These are phyloP conservation scores for Thunnus albacares DNA, from an alignment of 2,797 vertebrate genomes.

Conservation along the genomic window DNA sequence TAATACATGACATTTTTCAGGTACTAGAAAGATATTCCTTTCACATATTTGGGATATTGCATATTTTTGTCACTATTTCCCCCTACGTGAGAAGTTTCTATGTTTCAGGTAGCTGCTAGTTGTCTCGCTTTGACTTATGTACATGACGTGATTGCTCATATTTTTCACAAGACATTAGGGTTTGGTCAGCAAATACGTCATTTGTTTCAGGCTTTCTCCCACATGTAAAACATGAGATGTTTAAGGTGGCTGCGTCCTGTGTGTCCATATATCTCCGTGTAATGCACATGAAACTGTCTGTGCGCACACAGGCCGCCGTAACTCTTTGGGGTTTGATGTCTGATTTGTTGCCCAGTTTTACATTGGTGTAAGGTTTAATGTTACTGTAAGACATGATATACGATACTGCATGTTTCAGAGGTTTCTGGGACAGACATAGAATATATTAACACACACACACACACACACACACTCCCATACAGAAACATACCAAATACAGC, in stretches of 20 bases:
- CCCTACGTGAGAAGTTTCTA: slow-evolving; percentile 29
- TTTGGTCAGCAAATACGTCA: slow-evolving; percentile 68
- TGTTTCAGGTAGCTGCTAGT: slow-evolving; percentile 68
- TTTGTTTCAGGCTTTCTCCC: slow-evolving; percentile 65
- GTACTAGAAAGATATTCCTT: slow-evolving; percentile 10
- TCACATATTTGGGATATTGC: slow-evolving; percentile 31
- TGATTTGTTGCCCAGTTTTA: slow-evolving; percentile 73
- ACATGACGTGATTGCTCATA: slow-evolving; percentile 51
- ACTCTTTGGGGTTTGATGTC: slow-evolving; percentile 72
- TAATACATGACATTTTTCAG: slow-evolving; percentile 30
- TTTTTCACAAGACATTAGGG: slow-evolving; percentile 66
- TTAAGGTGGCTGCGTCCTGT: slow-evolving; percentile 55
- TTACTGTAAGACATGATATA: slow-evolving; percentile 76
- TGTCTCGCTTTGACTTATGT: slow-evolving; percentile 53
- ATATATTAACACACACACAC: slow-evolving; percentile 55
- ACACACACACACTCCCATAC: slow-evolving; percentile 48
- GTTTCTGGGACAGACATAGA: slow-evolving; percentile 56
- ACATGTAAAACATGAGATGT: slow-evolving; percentile 69
- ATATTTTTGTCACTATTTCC: slow-evolving; percentile 17
- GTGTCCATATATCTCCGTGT: slow-evolving; percentile 71
- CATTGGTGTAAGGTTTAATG: slow-evolving; percentile 70
- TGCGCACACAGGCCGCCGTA: slow-evolving; percentile 47
- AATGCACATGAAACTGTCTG: slow-evolving; percentile 75
- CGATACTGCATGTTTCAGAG: slow-evolving; percentile 67
- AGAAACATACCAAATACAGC: slow-evolving; percentile 60